A percentile compares a stretch with the other conserved stretches of the same genome.
Evolutionary conservation across 2,113 vertebrate species (phyloP).

Genomic region (Urocitellus parryii): DNA sequence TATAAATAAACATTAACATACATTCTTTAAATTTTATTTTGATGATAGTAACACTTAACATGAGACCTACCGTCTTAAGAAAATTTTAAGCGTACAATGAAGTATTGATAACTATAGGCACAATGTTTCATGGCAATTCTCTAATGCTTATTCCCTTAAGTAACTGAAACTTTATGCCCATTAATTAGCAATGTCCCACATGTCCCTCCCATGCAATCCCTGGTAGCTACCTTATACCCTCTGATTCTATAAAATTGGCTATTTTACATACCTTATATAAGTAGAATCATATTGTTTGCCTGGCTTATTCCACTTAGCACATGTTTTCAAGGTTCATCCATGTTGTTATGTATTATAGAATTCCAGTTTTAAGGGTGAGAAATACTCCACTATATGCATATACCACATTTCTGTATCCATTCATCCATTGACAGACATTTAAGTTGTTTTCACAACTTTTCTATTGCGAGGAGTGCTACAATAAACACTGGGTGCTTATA

Average conservation of each 20-base stretch:
- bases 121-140: not conserved
- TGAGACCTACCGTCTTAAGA: not conserved
- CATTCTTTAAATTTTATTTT: too few species aligned
- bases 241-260: not conserved
- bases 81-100: not conserved
- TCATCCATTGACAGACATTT: not conserved
- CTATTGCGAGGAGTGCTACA: not conserved
- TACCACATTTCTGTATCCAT: too few species aligned
- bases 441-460: not conserved
- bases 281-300: not conserved
- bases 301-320: not conserved
- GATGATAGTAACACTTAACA: not conserved
- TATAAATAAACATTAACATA: not conserved
- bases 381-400: too few species aligned
- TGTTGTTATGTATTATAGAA: not conserved
- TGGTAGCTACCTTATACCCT: not conserved
- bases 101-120: too few species aligned
- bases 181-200: not conserved
- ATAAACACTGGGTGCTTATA: too few species aligned
- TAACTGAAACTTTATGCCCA: not conserved
- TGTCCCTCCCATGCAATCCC: not conserved
- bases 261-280: too few species aligned
- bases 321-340: not conserved
- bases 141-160: not conserved
- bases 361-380: not conserved